Percentiles rank a stretch among this genome's conserved stretches.
These are phyloP conservation scores for Didymodactylos carnosus DNA, from an alignment of 2,888 invertebrate genomes.

Conservation along the genomic window DNA sequence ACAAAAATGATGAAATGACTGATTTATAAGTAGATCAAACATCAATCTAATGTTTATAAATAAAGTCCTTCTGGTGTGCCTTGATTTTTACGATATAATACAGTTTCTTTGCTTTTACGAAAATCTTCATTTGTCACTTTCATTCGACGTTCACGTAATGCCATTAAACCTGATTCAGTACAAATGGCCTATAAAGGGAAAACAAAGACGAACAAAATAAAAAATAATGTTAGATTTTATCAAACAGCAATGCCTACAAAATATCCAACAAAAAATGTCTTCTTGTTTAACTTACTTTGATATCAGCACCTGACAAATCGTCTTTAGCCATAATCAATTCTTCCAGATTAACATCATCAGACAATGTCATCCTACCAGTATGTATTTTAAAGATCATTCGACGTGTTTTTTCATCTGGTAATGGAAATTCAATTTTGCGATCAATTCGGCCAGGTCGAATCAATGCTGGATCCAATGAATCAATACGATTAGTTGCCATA, in stretches of 20 bases:
- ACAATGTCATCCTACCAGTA: conserved; percentile 92
- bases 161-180: conserved; percentile 95
- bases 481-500: conserved; percentile 52
- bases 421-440: conserved; percentile 93
- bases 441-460: conserved; percentile 97
- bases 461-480: conserved; percentile 88
- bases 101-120: conserved; percentile 95
- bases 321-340: conserved; percentile 98
- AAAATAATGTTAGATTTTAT: not conserved
- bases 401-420: conserved; percentile 85
- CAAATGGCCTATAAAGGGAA: conserved; percentile 66
- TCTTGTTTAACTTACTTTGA: conserved; percentile 32
- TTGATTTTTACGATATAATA: conserved; percentile 92
- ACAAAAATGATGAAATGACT: too few relatives aligned
- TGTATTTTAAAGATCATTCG: conserved; percentile 89
- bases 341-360: conserved; percentile 82
- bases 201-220: conserved; percentile 14
- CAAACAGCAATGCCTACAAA: not conserved
- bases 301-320: conserved; percentile 68
- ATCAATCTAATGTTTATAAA: too few relatives aligned
- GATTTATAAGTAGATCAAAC: too few relatives aligned
- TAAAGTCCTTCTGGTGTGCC: conserved; percentile 97
- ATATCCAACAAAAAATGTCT: not conserved
- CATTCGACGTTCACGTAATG: conserved; percentile 87
- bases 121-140: conserved; percentile 99